phyloP scores from a whole-genome alignment of 2,113 vertebrate species.

The Dicentrarchus labrax region DNA sequence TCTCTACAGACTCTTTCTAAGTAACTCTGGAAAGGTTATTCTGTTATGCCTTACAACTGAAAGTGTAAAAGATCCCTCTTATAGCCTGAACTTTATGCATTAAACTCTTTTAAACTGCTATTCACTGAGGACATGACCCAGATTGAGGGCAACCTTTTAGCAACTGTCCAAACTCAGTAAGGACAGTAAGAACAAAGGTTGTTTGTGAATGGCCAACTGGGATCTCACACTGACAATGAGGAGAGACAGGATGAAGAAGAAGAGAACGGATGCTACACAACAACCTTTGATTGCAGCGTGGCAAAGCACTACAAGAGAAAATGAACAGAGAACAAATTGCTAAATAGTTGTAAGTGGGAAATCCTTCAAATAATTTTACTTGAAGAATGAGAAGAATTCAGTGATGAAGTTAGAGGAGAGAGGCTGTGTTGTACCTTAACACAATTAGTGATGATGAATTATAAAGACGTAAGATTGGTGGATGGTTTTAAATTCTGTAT shows the following conservation, averaged over 20 bases:
- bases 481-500: not conserved
- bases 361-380: not conserved
- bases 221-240: conserved; percentile 24
- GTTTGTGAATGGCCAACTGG: not conserved
- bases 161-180: not conserved
- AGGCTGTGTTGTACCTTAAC: not conserved
- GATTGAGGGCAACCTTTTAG: conserved; percentile 44
- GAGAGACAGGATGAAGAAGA: not conserved
- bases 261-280: not conserved
- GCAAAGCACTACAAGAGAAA: not conserved
- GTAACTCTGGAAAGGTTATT: not conserved
- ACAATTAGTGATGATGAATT: not conserved
- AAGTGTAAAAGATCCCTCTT: not conserved
- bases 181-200: conserved; percentile 3
- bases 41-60: not conserved
- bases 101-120: not conserved
- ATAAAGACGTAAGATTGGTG: not conserved
- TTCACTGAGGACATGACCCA: conserved; percentile 20
- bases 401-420: not conserved
- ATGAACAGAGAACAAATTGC: not conserved
- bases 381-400: not conserved
- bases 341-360: too few species aligned
- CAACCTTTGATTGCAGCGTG: not conserved
- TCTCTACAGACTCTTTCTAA: not conserved
- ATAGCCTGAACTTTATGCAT: not conserved